These are phyloP conservation scores for Micrastur ruficollis DNA, from an alignment of 2,797 vertebrate species.

Conservation along the genomic window DNA sequence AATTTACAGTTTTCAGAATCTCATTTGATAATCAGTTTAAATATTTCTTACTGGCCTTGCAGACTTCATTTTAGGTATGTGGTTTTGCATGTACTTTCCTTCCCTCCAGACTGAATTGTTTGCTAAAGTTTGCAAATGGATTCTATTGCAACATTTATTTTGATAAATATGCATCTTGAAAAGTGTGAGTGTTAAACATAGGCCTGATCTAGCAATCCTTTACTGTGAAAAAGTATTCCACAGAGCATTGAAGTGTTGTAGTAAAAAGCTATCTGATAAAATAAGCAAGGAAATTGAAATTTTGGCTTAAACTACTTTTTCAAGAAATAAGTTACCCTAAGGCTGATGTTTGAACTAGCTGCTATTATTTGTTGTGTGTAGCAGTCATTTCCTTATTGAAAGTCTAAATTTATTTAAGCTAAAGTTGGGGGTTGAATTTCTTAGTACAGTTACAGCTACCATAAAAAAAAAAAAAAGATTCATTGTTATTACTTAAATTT, in stretches of 20 bases:
- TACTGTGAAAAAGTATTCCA: not conserved
- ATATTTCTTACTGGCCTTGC: not conserved
- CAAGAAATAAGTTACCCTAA: not conserved
- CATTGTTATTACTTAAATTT: not conserved
- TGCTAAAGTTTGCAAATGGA: not conserved
- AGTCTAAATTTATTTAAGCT: not conserved
- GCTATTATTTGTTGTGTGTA: conserved; percentile 3
- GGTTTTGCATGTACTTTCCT: not conserved
- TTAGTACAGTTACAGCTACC: not conserved
- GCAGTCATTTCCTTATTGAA: not conserved
- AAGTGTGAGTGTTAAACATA: not conserved
- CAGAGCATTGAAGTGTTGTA: not conserved
- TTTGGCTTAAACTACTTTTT: conserved; percentile 6
- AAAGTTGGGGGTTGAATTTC: not conserved
- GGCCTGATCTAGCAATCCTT: not conserved
- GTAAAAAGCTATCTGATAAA: conserved; percentile 14
- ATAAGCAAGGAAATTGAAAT: conserved; percentile 2
- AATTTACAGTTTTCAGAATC: conserved; percentile 9
- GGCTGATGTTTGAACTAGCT: not conserved
- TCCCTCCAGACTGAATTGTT: not conserved
- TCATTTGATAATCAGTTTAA: not conserved
- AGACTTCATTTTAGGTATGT: not conserved
- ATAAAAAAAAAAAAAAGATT: not conserved
- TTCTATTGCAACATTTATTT: conserved; percentile 10
- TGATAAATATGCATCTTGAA: conserved; percentile 1